These are phyloP conservation scores for Tryphoninae sp. DNA, from an alignment of 2,888 invertebrate species.

Conservation along the genomic window DNA sequence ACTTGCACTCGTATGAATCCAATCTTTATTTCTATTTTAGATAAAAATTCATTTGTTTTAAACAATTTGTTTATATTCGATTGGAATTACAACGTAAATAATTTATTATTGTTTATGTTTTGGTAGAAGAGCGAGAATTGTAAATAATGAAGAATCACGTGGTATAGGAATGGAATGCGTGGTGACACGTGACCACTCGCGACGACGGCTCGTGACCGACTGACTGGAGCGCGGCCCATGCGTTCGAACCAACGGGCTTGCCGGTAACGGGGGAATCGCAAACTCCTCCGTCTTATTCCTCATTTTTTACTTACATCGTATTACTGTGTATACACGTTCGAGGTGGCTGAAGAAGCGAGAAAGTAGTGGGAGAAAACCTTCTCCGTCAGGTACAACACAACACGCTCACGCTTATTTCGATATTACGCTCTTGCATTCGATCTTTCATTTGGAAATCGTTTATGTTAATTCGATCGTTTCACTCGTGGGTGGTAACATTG, in stretches of 20 bases:
- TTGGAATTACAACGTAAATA: neutral
- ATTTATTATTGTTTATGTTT: conserved; percentile 9
- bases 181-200: conserved; percentile 52
- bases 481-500: conserved; percentile 41
- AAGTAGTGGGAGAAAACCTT: neutral
- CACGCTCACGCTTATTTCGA: neutral
- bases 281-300: conserved; percentile 29
- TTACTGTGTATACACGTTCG: neutral
- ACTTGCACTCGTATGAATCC: conserved; percentile 24
- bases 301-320: neutral
- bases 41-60: neutral
- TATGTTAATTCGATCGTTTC: conserved; percentile 50
- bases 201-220: conserved; percentile 67
- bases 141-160: conserved; percentile 38
- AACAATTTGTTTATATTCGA: neutral
- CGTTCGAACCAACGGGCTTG: conserved; percentile 54
- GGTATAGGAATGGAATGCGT: conserved; percentile 11
- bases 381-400: conserved; percentile 1
- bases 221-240: conserved; percentile 63
- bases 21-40: neutral
- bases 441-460: conserved; percentile 38
- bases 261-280: conserved; percentile 56
- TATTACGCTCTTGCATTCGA: conserved; percentile 16
- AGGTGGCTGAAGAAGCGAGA: conserved; percentile 1
- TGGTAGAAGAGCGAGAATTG: neutral